Evolutionary conservation across 2,888 invertebrate species (phyloP).

Genomic region (Harpalus rufipes): DNA sequence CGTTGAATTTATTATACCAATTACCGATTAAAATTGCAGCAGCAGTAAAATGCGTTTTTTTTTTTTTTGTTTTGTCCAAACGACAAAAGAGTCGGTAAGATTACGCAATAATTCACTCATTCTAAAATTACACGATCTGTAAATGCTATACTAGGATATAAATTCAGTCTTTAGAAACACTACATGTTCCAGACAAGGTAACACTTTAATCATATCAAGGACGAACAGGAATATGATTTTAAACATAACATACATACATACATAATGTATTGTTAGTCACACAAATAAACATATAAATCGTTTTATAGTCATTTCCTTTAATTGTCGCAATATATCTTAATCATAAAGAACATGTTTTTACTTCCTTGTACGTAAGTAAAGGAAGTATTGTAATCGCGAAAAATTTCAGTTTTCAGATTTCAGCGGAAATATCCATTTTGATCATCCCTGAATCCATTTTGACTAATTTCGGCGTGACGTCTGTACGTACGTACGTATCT

Average conservation of each 20-base stretch:
- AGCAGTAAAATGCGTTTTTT: constrained; percentile 17
- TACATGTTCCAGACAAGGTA: constrained; percentile 13
- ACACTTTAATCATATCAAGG: constrained; percentile 22
- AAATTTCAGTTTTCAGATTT: too few relatives aligned
- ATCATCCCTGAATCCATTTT: too few relatives aligned
- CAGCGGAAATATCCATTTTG: too few relatives aligned
- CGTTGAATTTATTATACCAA: constrained; percentile 32
- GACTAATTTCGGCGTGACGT: too few relatives aligned
- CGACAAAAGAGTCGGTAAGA: constrained; percentile 22
- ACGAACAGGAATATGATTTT: constrained; percentile 1
- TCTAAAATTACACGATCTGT: constrained; percentile 34
- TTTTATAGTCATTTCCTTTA: background rate
- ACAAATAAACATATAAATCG: background rate
- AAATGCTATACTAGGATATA: constrained; percentile 21
- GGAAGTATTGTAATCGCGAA: too few relatives aligned
- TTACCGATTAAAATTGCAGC: constrained; percentile 44
- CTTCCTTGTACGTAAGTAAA: too few relatives aligned
- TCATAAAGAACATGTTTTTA: background rate
- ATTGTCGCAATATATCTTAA: background rate
- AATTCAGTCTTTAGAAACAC: constrained; percentile 30
- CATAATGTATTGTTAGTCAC: background rate
- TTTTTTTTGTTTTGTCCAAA: background rate
- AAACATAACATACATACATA: background rate
- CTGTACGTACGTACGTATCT: too few relatives aligned
- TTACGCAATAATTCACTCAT: constrained; percentile 36